Percentiles rank a stretch among this genome's conserved stretches.
Conservation (phyloP, 2,797 vertebrate species). For the Neosalanx taihuensis region DNA sequence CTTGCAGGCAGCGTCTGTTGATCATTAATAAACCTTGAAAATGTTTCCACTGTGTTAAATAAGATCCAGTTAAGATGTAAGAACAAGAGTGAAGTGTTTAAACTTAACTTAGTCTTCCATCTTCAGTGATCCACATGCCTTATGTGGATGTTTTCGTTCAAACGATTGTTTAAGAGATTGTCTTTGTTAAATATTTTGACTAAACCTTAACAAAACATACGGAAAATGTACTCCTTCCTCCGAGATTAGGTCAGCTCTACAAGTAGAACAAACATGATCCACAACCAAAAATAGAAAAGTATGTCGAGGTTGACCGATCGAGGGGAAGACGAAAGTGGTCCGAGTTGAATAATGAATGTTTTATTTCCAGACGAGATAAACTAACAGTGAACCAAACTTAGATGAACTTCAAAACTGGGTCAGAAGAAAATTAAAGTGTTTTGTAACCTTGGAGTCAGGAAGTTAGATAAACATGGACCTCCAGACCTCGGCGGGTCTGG, state of each 20-base stretch:
- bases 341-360: constrained; percentile 4
- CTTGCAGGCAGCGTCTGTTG: no score
- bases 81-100: constrained; percentile 1
- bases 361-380: constrained; percentile 8
- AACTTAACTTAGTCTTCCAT: neutral
- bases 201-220: neutral
- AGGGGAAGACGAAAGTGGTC: neutral
- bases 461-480: neutral
- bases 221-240: neutral
- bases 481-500: neutral
- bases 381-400: neutral
- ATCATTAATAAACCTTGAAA: neutral
- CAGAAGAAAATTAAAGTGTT: neutral
- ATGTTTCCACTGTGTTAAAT: neutral
- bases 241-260: neutral
- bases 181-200: neutral
- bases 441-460: neutral
- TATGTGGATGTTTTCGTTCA: neutral
- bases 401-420: constrained; percentile 4
- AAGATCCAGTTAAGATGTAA: neutral
- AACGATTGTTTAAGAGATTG: neutral
- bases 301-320: neutral
- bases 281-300: neutral
- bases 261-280: neutral
- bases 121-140: neutral